Conservation (phyloP, 2,888 invertebrate species). For the Cacoxenus indagator region DNA sequence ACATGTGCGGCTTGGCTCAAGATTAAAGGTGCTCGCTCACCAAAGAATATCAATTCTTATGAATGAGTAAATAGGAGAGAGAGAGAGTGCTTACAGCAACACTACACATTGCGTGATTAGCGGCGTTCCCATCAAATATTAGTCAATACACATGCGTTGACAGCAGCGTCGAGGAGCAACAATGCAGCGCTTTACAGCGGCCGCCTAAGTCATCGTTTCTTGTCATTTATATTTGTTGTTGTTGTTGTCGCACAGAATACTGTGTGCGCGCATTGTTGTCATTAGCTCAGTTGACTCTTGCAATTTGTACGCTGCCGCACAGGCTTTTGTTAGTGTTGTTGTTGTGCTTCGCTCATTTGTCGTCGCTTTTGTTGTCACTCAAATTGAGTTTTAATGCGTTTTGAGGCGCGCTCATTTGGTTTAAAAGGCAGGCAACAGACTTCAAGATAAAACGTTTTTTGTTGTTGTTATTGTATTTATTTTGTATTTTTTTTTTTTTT, state of each 20-base stretch:
- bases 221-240: no score
- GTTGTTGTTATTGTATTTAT: conserved; percentile 7
- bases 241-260: no score
- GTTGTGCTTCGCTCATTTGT: conserved; percentile 18
- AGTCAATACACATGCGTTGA: conserved; percentile 53
- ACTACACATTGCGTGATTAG: conserved; percentile 43
- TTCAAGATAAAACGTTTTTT: neutral
- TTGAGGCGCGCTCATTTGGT: conserved; percentile 33
- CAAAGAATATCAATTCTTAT: no score
- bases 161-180: no score
- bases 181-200: no score
- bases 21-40: neutral
- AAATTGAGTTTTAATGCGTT: conserved; percentile 61
- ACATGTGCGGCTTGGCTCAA: no score
- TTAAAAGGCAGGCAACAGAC: conserved; percentile 8
- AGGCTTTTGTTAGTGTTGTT: neutral
- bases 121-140: conserved; percentile 52
- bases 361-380: conserved; percentile 25
- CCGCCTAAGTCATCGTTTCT: no score
- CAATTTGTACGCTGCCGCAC: neutral
- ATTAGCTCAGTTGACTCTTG: conserved; percentile 1
- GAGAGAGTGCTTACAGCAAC: no score
- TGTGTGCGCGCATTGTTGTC: no score
- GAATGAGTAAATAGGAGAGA: no score
- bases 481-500: neutral